Conservation (phyloP, 92 coral and sea anemone species). For the Pocillopora grandis region DNA sequence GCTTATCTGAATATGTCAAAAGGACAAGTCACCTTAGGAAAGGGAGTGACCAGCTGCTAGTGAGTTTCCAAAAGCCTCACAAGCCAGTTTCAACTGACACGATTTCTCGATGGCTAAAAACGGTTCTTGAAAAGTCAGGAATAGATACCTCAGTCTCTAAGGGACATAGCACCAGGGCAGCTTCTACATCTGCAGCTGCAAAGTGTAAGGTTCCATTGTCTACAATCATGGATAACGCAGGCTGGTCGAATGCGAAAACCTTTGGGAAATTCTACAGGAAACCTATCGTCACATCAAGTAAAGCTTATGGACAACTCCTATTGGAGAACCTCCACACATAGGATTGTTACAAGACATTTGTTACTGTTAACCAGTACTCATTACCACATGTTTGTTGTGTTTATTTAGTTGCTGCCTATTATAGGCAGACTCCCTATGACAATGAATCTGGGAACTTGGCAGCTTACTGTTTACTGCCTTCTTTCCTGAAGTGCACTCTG, state of each 20-base stretch:
- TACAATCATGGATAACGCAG: conserved; percentile 36
- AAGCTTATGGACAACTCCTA: conserved; percentile 32
- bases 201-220: not conserved
- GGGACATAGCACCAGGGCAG: conserved; percentile 40
- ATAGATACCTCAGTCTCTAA: conserved; percentile 32
- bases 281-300: conserved; percentile 28
- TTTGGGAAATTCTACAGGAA: conserved; percentile 11
- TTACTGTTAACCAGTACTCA: too few relatives aligned
- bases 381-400: too few relatives aligned
- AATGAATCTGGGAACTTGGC: too few relatives aligned
- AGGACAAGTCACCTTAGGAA: conserved; percentile 23
- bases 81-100: conserved; percentile 31
- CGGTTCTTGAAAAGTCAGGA: conserved; percentile 23
- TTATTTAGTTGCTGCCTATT: too few relatives aligned
- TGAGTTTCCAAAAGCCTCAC: conserved; percentile 35
- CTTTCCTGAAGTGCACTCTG: too few relatives aligned
- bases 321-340: conserved; percentile 32
- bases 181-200: conserved; percentile 33
- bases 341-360: conserved; percentile 11
- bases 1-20: conserved; percentile 24
- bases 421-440: too few relatives aligned
- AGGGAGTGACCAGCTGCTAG: conserved; percentile 25
- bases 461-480: too few relatives aligned
- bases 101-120: conserved; percentile 35
- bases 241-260: conserved; percentile 35